Conservation (phyloP, 2,113 vertebrate species). For the Corythaeola cristata region DNA sequence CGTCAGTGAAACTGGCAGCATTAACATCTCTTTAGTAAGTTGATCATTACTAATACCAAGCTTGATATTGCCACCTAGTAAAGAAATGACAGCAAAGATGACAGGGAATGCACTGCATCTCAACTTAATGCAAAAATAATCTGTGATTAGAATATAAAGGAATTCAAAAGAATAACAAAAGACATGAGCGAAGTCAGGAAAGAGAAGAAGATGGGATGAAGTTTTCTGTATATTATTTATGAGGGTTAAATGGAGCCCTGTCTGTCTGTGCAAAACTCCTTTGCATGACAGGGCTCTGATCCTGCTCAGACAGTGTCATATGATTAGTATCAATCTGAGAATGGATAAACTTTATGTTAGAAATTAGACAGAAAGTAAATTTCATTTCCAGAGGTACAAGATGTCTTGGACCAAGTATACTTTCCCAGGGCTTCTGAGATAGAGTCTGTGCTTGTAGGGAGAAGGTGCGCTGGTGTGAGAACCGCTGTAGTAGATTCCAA, state of each 20-base stretch:
- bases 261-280: not conserved
- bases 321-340: not conserved
- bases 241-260: not conserved
- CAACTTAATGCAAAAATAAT: not conserved
- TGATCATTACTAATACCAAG: not conserved
- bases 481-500: not conserved
- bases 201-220: not conserved
- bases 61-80: not conserved
- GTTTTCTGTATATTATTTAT: not conserved
- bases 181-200: not conserved
- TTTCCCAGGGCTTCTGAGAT: not conserved
- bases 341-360: not conserved
- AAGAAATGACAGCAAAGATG: not conserved
- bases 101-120: not conserved
- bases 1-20: not conserved
- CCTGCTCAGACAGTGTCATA: not conserved
- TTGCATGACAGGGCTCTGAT: not conserved
- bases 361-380: not conserved
- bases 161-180: not conserved
- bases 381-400: not conserved
- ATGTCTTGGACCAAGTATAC: fast-evolving
- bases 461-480: not conserved
- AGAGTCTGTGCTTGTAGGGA: not conserved
- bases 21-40: not conserved
- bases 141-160: not conserved